These are phyloP conservation scores for Seira ritae DNA, from an alignment of 2,888 invertebrate species.

Conservation along the genomic window DNA sequence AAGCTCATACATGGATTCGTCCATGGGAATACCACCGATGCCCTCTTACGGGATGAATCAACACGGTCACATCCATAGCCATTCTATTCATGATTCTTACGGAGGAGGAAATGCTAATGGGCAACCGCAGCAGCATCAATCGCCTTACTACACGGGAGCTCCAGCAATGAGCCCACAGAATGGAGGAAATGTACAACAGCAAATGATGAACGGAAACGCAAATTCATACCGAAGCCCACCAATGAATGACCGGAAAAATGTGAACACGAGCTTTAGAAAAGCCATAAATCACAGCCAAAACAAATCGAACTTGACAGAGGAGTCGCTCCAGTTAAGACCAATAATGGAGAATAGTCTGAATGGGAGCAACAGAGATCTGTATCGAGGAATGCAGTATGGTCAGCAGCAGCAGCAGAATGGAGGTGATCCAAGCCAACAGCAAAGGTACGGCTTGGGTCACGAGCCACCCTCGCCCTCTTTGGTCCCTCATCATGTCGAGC, in stretches of 20 bases:
- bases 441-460: conserved; percentile 27
- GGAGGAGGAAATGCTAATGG: conserved; percentile 20
- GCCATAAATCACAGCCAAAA: conserved; percentile 72
- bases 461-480: conserved; percentile 38
- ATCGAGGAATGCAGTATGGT: conserved; percentile 55
- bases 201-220: conserved; percentile 29
- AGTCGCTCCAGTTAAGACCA: conserved; percentile 76
- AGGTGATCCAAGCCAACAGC: conserved; percentile 35
- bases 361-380: conserved; percentile 50
- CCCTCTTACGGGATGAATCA: conserved; percentile 33
- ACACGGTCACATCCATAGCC: conserved; percentile 32
- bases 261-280: conserved; percentile 71
- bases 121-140: neutral
- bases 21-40: conserved; percentile 46
- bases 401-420: neutral
- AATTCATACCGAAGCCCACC: conserved; percentile 70
- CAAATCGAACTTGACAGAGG: conserved; percentile 80
- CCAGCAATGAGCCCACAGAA: conserved; percentile 33
- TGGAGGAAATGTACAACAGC: conserved; percentile 44
- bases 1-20: conserved; percentile 50
- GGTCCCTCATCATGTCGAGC: conserved; percentile 58
- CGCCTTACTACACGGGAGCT: conserved; percentile 42
- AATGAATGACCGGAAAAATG: conserved; percentile 69
- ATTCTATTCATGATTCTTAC: conserved; percentile 21
- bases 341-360: conserved; percentile 60